A percentile compares a stretch with the other conserved stretches of the same genome.
These are phyloP conservation scores for Hemicordylus capensis DNA, from an alignment of 2,113 vertebrate genomes.

Conservation along the genomic window DNA sequence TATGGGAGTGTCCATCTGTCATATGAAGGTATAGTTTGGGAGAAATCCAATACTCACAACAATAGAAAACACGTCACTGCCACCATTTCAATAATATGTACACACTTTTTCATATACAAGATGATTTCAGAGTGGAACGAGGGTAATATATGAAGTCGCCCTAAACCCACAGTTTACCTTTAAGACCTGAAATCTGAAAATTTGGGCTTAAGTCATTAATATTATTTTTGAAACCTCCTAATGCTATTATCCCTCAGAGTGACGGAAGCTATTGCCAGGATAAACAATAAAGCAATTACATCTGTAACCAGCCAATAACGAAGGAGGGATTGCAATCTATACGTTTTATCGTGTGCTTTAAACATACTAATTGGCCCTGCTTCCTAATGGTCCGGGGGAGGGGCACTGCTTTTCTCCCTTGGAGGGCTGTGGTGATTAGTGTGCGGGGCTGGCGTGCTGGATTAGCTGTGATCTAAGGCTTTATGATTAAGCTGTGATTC, in stretches of 20 bases:
- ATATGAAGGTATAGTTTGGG: neutral
- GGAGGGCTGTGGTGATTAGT: neutral
- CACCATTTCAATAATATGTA: neutral
- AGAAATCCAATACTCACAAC: neutral
- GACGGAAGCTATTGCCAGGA: neutral
- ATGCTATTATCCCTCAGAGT: slow-evolving; percentile 5
- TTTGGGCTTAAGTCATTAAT: slow-evolving; percentile 47
- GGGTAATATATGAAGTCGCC: neutral
- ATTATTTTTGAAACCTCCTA: slow-evolving; percentile 18
- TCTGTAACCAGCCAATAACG: slow-evolving; percentile 41
- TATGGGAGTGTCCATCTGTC: neutral
- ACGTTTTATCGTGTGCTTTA: slow-evolving; percentile 16
- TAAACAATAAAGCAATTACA: slow-evolving; percentile 49
- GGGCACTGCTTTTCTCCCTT: neutral
- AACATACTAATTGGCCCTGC: slow-evolving; percentile 22
- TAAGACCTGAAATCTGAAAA: slow-evolving; percentile 45
- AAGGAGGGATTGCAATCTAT: slow-evolving; percentile 30
- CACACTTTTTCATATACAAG: neutral
- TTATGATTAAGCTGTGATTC: slow-evolving; percentile 54
- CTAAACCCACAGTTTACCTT: slow-evolving; percentile 42
- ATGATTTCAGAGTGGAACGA: neutral
- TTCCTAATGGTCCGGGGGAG: slow-evolving; percentile 4
- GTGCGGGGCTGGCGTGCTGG: neutral
- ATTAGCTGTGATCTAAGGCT: slow-evolving; percentile 19
- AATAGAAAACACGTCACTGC: neutral